Evolutionary conservation across 1,140 invertebrate species (phyloP), one percentile per base, ranked within the genome.

Genomic region (Trissolcus basalis): DNA sequence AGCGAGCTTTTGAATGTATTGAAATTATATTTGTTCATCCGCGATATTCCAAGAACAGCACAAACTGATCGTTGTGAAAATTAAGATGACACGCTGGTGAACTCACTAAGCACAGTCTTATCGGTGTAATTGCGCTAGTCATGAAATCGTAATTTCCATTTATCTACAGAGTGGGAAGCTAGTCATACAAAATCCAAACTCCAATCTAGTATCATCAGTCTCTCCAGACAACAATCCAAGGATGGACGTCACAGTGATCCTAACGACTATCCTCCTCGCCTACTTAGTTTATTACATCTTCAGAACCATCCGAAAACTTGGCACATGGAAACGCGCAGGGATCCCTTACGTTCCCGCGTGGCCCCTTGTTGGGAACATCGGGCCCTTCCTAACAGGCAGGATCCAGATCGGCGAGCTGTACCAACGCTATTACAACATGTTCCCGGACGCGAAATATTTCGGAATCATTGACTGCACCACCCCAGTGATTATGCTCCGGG

Each of bases 391-490:
- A 10, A 12, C 77, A 0, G 19, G 51, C 8, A 53, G 16, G 11
- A 39, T 44, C 0, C 70, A 79, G 8, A 50, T 78, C 7, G 55
- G 44, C 4, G 47, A 80, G 8, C 19, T 77, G 0, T 13, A 64
- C 7, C 7, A 60, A 33, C 54, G 74, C 1, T 44, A 68, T 4
- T 80, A 76, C 64, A 43, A 75, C n/a, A 32, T n/a, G 7, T 60
- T 73, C 51, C 56, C 80, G 48, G 63, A 78, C n/a, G 58, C 78
- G 8, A 75, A 63, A 36, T 73, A 80, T 47, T 60, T 80, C 36
- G 83, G 83, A 13, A 76, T 60, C 41, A 83, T 79, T 47, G 79
- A 83, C 35, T 80, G 80, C 36, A 3, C 61, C 35, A 79, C 59
- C n/a, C 75, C 72, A 2, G 58, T 65, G 6, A 15, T 78, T 4